A percentile compares a stretch with the other conserved stretches of the same genome.
Conservation (phyloP, 1,140 invertebrate species). For the Heliothis virescens region DNA sequence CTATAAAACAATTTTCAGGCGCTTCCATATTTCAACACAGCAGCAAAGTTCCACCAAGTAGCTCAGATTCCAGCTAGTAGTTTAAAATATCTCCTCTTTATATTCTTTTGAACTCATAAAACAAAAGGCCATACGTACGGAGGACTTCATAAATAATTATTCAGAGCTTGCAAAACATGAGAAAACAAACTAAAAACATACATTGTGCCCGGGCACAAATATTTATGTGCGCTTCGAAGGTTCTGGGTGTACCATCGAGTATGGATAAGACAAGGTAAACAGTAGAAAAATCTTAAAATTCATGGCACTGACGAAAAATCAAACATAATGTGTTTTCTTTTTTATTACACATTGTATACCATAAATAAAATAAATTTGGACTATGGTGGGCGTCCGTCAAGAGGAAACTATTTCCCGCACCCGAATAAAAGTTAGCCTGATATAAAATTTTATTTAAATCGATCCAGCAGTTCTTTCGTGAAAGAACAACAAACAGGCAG, state of each 20-base stretch:
- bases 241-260: background rate
- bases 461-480: too few relatives aligned
- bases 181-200: slow-evolving; percentile 40
- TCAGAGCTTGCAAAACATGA: slow-evolving; percentile 38
- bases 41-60: background rate
- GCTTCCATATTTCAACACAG: background rate
- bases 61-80: background rate
- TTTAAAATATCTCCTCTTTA: background rate
- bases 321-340: too few relatives aligned
- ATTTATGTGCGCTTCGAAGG: slow-evolving; percentile 35
- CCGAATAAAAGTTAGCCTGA: too few relatives aligned
- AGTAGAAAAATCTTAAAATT: background rate
- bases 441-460: too few relatives aligned
- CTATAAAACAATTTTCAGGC: background rate
- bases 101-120: slow-evolving; percentile 27
- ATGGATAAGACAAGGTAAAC: background rate
- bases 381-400: too few relatives aligned
- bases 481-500: too few relatives aligned
- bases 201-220: slow-evolving; percentile 38
- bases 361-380: too few relatives aligned
- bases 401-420: too few relatives aligned
- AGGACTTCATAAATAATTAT: slow-evolving; percentile 36
- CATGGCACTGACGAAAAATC: too few relatives aligned
- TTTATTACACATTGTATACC: too few relatives aligned
- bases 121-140: slow-evolving; percentile 9